Conservation (phyloP, 2,113 vertebrate species). For the Genyomyrus donnyi region DNA sequence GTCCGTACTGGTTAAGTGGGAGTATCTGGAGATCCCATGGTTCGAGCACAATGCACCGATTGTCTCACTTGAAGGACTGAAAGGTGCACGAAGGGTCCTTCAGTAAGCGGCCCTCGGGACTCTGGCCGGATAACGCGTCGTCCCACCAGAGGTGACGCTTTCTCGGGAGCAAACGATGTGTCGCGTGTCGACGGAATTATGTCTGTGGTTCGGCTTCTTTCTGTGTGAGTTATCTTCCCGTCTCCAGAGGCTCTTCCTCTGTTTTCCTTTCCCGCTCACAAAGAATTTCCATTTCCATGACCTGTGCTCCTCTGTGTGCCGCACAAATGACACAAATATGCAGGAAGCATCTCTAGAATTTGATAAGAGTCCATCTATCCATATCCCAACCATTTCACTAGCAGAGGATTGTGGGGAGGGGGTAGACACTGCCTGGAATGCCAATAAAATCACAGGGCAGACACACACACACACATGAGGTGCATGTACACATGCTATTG, state of each 20-base stretch:
- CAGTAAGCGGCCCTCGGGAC: neutral
- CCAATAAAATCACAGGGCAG: neutral
- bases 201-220: neutral
- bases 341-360: neutral
- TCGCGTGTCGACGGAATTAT: neutral
- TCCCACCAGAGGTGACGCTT: neutral
- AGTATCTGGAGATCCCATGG: neutral
- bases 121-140: neutral
- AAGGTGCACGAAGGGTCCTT: neutral
- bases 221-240: neutral
- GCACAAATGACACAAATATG: neutral
- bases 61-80: neutral
- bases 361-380: neutral
- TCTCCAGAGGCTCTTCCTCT: neutral
- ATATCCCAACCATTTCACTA: neutral
- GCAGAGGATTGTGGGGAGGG: neutral
- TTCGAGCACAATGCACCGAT: neutral
- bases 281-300: neutral
- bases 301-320: neutral
- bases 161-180: neutral
- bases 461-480: neutral
- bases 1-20: neutral
- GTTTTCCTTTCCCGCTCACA: neutral
- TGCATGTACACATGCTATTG: neutral
- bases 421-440: neutral